Percentiles rank a stretch among this genome's conserved stretches.
Evolutionary conservation across 1,140 invertebrate species (phyloP).

Genomic region (Drosophila trapezifrons): DNA sequence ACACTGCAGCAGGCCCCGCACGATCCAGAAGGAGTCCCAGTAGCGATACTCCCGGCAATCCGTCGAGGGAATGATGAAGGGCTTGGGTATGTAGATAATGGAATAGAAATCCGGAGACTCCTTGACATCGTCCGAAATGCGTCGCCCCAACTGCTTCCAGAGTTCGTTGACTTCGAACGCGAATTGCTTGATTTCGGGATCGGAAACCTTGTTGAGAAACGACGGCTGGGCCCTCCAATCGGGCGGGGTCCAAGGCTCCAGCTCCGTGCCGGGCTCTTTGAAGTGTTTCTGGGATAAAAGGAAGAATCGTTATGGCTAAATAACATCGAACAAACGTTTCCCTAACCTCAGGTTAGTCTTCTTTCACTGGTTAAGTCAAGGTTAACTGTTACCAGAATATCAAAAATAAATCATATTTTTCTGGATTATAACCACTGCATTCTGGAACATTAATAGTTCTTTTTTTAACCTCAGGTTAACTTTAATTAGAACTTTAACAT

Average conservation of each 20-base stretch:
- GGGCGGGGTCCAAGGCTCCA: conserved; percentile 89
- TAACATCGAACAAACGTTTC: too few relatives aligned
- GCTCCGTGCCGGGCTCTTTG: conserved; percentile 89
- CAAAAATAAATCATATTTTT: too few relatives aligned
- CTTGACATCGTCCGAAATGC: conserved; percentile 91
- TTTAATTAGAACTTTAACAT: too few relatives aligned
- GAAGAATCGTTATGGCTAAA: too few relatives aligned
- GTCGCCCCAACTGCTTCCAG: conserved; percentile 93
- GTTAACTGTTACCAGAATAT: too few relatives aligned
- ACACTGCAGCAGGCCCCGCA: conserved; percentile 92
- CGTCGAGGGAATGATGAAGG: conserved; percentile 95
- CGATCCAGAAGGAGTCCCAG: conserved; percentile 98
- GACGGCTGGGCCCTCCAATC: conserved; percentile 90
- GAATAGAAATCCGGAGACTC: conserved; percentile 90
- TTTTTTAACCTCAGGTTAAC: too few relatives aligned
- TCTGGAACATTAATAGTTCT: too few relatives aligned
- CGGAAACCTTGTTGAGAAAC: conserved; percentile 87
- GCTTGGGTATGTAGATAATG: conserved; percentile 94
- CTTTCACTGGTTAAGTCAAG: too few relatives aligned
- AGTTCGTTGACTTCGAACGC: conserved; percentile 88
- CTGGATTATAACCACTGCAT: too few relatives aligned
- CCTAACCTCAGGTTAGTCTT: background rate
- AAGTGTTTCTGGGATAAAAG: conserved; percentile 85
- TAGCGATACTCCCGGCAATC: conserved; percentile 96
- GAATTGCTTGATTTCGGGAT: conserved; percentile 88